Percentiles rank a stretch among this genome's conserved stretches.
phyloP scores from a whole-genome alignment of 2,888 invertebrate species.

The Cantharis lateralis region DNA sequence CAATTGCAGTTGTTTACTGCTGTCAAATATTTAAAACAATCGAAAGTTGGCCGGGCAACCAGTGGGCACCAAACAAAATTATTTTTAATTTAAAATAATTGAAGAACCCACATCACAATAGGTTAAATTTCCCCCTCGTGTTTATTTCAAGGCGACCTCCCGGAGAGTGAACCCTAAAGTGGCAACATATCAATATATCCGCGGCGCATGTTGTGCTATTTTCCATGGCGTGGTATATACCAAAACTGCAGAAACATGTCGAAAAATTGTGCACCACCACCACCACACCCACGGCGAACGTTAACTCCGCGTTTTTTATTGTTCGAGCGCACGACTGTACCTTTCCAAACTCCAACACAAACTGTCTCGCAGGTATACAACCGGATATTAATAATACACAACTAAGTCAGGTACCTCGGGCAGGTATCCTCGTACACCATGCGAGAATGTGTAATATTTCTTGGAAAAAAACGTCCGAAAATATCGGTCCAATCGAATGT shows the following conservation, averaged over 20 bases:
- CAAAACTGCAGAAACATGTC: background rate
- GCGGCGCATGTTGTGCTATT: background rate
- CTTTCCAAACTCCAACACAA: conserved; percentile 13
- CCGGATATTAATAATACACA: conserved; percentile 31
- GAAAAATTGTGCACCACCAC: conserved; percentile 13
- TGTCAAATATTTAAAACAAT: background rate
- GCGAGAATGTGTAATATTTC: conserved; percentile 16
- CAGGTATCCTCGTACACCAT: background rate
- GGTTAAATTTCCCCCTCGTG: background rate
- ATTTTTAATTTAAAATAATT: background rate
- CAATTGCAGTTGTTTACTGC: background rate
- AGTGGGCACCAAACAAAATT: background rate
- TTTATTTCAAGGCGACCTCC: background rate
- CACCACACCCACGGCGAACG: conserved; percentile 25
- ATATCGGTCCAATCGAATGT: background rate
- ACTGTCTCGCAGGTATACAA: conserved; percentile 19
- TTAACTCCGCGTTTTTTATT: background rate
- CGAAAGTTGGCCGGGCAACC: background rate
- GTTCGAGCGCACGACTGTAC: conserved; percentile 3
- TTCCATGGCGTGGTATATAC: background rate
- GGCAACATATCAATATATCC: background rate
- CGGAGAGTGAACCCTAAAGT: background rate
- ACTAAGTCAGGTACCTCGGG: conserved; percentile 25
- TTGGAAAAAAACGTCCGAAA: background rate
- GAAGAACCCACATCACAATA: background rate